Evolutionary conservation across 1,140 invertebrate species (phyloP).

Genomic region (Drosophila burlai): DNA sequence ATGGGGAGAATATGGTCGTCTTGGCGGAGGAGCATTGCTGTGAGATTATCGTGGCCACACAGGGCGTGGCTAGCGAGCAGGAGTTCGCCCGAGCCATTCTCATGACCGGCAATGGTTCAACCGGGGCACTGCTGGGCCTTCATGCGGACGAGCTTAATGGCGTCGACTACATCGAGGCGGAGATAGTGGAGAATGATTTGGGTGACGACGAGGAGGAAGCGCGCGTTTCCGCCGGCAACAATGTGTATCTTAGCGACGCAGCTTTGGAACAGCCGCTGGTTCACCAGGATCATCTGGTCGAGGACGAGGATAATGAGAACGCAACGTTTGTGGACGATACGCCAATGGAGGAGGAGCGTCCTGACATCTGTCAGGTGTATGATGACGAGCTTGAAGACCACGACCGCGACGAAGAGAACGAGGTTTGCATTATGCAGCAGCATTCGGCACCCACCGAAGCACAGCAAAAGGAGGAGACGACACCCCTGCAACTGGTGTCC

Average conservation of each 20-base stretch:
- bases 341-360: slow-evolving; percentile 50
- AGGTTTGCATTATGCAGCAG: slow-evolving; percentile 22
- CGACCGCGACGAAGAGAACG: slow-evolving; percentile 48
- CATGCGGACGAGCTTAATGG: slow-evolving; percentile 37
- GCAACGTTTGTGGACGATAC: slow-evolving; percentile 52
- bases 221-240: slow-evolving; percentile 11
- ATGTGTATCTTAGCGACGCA: slow-evolving; percentile 70
- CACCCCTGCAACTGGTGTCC: slow-evolving; percentile 2
- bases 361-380: slow-evolving; percentile 66
- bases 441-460: slow-evolving; percentile 15
- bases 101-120: slow-evolving; percentile 27
- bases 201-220: slow-evolving; percentile 27
- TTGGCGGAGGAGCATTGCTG: slow-evolving; percentile 65
- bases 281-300: slow-evolving; percentile 31
- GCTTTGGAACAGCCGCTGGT: slow-evolving; percentile 51
- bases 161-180: slow-evolving; percentile 33
- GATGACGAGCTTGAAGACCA: slow-evolving; percentile 70
- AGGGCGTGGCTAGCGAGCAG: slow-evolving; percentile 52
- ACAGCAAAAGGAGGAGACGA: slow-evolving; percentile 11
- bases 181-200: slow-evolving; percentile 21
- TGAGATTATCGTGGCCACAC: slow-evolving; percentile 64
- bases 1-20: slow-evolving; percentile 58
- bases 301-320: slow-evolving; percentile 61
- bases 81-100: slow-evolving; percentile 55
- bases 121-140: slow-evolving; percentile 33